phyloP scores from a whole-genome alignment of 1,140 invertebrate species.

The Brachionus angularis region DNA sequence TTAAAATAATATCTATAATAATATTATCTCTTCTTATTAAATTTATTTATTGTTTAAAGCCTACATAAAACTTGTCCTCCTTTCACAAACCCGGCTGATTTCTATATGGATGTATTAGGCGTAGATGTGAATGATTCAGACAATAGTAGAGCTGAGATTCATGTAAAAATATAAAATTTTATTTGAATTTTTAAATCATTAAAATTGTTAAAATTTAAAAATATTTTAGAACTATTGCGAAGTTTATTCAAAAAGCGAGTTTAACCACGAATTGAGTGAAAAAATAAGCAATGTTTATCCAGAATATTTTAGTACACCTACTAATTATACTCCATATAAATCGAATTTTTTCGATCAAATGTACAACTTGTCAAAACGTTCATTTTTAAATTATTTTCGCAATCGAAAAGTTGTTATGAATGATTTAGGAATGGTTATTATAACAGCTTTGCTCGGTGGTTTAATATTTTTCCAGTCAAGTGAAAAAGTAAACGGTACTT shows the following conservation, averaged over 20 bases:
- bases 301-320: constrained; percentile 1
- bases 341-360: constrained; percentile 14
- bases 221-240: constrained; percentile 8
- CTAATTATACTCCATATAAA: constrained; percentile 34
- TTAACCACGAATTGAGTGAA: neutral
- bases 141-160: constrained; percentile 17
- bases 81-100: constrained; percentile 41
- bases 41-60: neutral
- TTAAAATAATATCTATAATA: neutral
- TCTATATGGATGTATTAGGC: constrained; percentile 21
- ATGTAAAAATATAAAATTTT: neutral
- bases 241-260: constrained; percentile 17
- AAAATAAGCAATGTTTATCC: constrained; percentile 17
- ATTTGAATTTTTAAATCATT: neutral
- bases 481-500: neutral
- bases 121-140: constrained; percentile 23
- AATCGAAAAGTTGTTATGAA: constrained; percentile 26
- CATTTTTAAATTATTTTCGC: constrained; percentile 34
- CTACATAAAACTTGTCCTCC: constrained; percentile 17
- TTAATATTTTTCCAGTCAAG: constrained; percentile 20
- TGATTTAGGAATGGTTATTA: constrained; percentile 20
- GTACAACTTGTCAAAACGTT: neutral
- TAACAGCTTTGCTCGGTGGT: constrained; percentile 27
- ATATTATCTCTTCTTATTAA: neutral
- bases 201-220: neutral